Base-by-base conservation (phyloP, 2,888 invertebrate species). In the Pristionchus arcanus region DNA sequence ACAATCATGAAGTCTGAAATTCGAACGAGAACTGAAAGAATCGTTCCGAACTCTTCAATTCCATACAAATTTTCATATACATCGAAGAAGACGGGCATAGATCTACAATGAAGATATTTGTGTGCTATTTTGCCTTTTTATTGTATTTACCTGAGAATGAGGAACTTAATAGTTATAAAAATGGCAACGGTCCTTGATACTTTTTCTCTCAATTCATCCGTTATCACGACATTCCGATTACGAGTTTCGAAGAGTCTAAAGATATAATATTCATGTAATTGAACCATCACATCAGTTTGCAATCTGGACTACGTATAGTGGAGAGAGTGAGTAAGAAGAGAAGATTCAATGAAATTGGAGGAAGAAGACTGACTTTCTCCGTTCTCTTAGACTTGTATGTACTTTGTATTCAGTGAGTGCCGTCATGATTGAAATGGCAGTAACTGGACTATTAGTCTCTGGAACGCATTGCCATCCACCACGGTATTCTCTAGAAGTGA, bases 61-160 rank as follows among this genome's bases (percentile, higher is more conserved):
- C 94, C 94, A 86, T 94, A 92, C 15, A 93, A 87, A 71, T 93
- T 92, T 90, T 94, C 94, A 90, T 94, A 94, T 71, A 94, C 91
- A 89, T 94, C 94, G 89, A 94, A 94, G 90, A 94, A 94, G 25
- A 94, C 93, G 0, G 94, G 94, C 92, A 94, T 92, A 19, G 94
- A 93, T 88, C 94, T 94, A 90, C 21, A 87, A 68, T 25, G 31
- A 31, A 16, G 34, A 74, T 37, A 37, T 34, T 2, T 37, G 2
- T 19, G 25, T 49, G 25, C n/a, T 28, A 84, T 59, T 59, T 16
- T 55, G 84, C 11, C 11, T 49, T 49, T 49, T 49, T 7, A 84
- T 59, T 31, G 19, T 37, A 74, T 28, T 59, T 19, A 92, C 94
- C 94, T 91, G 21, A 94, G 91, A 77, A 94, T 94, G 15, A 94